Conservation (phyloP, 1,140 invertebrate species). For the Antheraea mylitta region DNA sequence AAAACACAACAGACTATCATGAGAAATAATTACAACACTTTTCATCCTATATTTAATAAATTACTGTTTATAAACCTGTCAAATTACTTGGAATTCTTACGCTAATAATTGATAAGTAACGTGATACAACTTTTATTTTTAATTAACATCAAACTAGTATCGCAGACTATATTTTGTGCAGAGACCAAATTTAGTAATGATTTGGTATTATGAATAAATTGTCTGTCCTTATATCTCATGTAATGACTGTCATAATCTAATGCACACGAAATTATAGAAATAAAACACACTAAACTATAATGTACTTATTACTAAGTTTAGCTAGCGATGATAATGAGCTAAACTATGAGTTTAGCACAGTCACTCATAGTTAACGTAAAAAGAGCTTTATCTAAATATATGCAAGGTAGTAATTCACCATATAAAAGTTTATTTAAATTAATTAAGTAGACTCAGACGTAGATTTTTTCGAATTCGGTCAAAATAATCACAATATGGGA, state of each 20-base stretch:
- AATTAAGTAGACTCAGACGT: not conserved
- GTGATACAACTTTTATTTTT: not conserved
- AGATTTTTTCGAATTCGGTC: too few relatives aligned
- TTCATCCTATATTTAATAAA: not conserved
- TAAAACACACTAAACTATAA: constrained; percentile 23
- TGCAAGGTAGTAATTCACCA: constrained; percentile 28
- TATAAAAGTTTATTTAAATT: not conserved
- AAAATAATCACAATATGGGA: too few relatives aligned
- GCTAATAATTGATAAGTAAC: not conserved
- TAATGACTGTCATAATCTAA: constrained; percentile 20
- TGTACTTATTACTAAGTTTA: constrained; percentile 50
- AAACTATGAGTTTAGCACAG: constrained; percentile 76
- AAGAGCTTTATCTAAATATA: constrained; percentile 36
- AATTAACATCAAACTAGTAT: not conserved
- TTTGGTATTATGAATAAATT: constrained; percentile 16
- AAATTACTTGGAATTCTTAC: not conserved
- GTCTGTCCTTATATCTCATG: constrained; percentile 13
- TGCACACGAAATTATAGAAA: constrained; percentile 28
- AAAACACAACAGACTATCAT: constrained; percentile 68
- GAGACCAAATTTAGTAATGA: constrained; percentile 1
- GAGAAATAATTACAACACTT: constrained; percentile 36
- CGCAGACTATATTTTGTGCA: not conserved
- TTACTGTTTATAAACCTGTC: not conserved
- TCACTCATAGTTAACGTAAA: constrained; percentile 73
- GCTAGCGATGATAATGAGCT: constrained; percentile 6